Evolutionary conservation across 2,888 invertebrate species (phyloP), one percentile per base, ranked within the genome.

Genomic region (Platycnemis pennipes): DNA sequence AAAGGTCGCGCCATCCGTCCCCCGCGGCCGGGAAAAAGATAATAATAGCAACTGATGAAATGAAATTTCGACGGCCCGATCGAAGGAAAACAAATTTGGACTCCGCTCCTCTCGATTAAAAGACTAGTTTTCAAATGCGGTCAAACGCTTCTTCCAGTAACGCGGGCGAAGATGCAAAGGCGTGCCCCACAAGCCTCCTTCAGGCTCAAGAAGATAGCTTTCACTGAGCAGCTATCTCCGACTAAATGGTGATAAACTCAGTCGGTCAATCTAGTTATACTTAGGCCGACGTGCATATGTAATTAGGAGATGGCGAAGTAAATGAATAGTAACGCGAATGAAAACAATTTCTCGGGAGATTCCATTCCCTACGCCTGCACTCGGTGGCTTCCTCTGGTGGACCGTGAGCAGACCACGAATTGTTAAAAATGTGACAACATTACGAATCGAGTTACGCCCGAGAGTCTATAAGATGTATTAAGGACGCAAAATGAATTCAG

Each of bases 51-150:
- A 31, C 77, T 37, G 77, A 77, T 77, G 37, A 13, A n/a, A 77
- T 16, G 31, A 77, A 37, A 37, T 31, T 8, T 37, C 13, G 37
- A 16, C 31, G 37, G 37, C 31, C 31, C 37, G 5, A 77, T 31
- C 31, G 77, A 37, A 37, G 8, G 77, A 77, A 77, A 77, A 77
- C 77, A 77, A 77, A 77, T 63, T 63, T n/a, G 53, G n/a, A 63
- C 77, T 16, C 5, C 77, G 31, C 77, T 63, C 77, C 77, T 31
- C 26, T 37, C 77, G 13, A 37, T 77, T 0, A 77, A 77, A 4
- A 37, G 77, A 26, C 77, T 13, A 26, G 37, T 77, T 31, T 37
- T 11, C 77, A 37, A 37, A 77, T 37, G 13, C 11, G 49, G 11
- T 49, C 2, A 49, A 49, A 16, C 77, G 37, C 37, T 31, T n/a